Conservation (phyloP, 2,888 invertebrate species). For the Agonopterix heracliana region DNA sequence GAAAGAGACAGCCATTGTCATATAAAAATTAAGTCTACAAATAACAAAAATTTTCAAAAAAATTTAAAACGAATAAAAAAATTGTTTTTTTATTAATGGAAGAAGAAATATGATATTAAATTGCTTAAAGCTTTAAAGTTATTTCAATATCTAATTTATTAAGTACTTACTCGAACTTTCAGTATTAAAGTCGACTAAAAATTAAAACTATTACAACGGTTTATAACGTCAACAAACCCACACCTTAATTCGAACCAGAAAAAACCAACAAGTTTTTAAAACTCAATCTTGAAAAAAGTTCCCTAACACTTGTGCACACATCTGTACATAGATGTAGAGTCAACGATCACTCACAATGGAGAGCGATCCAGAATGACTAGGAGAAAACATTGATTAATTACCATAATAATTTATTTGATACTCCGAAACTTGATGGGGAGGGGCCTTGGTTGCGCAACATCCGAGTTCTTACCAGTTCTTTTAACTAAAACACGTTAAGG, state of each 20-base stretch:
- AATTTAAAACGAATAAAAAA: too few relatives aligned
- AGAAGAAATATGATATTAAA: too few relatives aligned
- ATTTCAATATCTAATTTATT: too few relatives aligned
- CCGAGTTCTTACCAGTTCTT: background rate
- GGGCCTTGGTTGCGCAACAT: background rate
- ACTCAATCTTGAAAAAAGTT: background rate
- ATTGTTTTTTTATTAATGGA: too few relatives aligned
- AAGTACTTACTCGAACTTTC: too few relatives aligned
- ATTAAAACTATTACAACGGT: too few relatives aligned
- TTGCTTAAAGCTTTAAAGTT: too few relatives aligned
- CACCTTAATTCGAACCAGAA: background rate
- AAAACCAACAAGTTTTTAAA: background rate
- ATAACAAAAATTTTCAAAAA: too few relatives aligned
- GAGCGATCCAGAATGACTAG: slow-evolving; percentile 64
- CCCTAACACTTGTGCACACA: slow-evolving; percentile 54
- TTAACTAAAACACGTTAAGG: slow-evolving; percentile 45
- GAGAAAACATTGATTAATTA: slow-evolving; percentile 77
- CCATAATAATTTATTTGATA: slow-evolving; percentile 77
- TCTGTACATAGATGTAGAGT: slow-evolving; percentile 54
- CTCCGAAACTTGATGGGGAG: slow-evolving; percentile 51
- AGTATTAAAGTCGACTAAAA: too few relatives aligned
- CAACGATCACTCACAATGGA: slow-evolving; percentile 72
- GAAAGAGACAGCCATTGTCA: too few relatives aligned
- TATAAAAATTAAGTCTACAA: too few relatives aligned
- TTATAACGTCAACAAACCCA: too few relatives aligned